Conservation (phyloP, 2,113 vertebrate species). For the Aptenodytes forsteri region DNA sequence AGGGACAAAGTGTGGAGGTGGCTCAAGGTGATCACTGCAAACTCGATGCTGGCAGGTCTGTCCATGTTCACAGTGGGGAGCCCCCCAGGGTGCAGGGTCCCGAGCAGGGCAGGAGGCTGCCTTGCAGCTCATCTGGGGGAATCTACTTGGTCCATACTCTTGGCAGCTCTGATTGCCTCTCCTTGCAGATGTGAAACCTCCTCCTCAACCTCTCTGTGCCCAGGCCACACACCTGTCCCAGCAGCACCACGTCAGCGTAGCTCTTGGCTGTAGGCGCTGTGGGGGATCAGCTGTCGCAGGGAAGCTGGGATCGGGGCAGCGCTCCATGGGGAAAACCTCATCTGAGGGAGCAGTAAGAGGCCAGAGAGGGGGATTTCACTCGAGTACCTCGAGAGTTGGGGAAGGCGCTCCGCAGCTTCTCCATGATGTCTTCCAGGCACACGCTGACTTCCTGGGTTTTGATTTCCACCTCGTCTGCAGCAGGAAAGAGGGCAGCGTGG, state of each 20-base stretch:
- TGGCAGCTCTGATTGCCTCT: neutral
- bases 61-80: neutral
- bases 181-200: neutral
- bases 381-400: slow-evolving; percentile 79
- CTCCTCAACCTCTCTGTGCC: neutral
- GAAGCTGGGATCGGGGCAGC: neutral
- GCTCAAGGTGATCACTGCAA: neutral
- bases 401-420: slow-evolving; percentile 94
- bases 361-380: slow-evolving; percentile 54
- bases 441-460: slow-evolving; percentile 89
- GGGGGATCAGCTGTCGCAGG: neutral
- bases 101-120: neutral
- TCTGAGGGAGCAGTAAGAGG: slow-evolving; percentile 54
- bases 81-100: accelerated
- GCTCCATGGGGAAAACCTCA: neutral
- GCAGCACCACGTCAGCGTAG: neutral
- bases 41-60: neutral
- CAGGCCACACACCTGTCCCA: neutral
- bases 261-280: neutral
- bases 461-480: slow-evolving; percentile 84
- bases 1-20: neutral
- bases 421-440: slow-evolving; percentile 96
- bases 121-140: neutral
- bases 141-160: neutral
- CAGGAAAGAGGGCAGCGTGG: neutral